phyloP scores from a whole-genome alignment of 2,888 invertebrate species.

The Acronicta psi region DNA sequence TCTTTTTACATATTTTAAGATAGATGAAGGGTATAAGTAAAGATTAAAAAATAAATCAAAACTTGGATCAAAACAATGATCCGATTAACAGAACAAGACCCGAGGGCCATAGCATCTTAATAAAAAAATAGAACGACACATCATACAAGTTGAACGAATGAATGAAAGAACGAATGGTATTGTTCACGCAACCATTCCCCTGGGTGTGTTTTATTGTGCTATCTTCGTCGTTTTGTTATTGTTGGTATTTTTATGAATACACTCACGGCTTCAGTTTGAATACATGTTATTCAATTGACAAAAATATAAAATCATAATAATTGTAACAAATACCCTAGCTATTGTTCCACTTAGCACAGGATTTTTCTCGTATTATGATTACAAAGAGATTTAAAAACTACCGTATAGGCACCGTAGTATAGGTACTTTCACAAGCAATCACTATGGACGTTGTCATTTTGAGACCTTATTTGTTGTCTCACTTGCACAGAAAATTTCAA shows the following conservation, averaged over 20 bases:
- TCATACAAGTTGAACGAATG: slow-evolving; percentile 58
- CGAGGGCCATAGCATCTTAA: slow-evolving; percentile 28
- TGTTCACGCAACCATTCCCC: slow-evolving; percentile 63
- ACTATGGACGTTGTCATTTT: too few species aligned
- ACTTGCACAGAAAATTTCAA: too few species aligned
- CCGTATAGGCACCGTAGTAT: too few species aligned
- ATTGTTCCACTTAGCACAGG: background rate
- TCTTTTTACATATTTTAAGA: too few species aligned
- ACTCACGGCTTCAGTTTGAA: slow-evolving; percentile 25
- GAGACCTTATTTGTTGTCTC: too few species aligned
- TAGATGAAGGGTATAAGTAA: too few species aligned
- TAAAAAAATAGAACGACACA: slow-evolving; percentile 44
- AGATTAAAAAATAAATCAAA: slow-evolving; percentile 6
- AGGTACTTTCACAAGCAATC: too few species aligned
- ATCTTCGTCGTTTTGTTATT: slow-evolving; percentile 51
- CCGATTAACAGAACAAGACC: slow-evolving; percentile 5
- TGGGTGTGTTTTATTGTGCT: slow-evolving; percentile 61
- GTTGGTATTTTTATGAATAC: slow-evolving; percentile 49
- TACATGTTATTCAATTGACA: slow-evolving; percentile 28
- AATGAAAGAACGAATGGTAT: slow-evolving; percentile 62
- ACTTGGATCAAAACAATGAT: slow-evolving; percentile 2
- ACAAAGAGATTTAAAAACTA: background rate
- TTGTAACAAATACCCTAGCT: background rate
- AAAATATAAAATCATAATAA: background rate
- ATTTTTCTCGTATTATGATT: background rate